Evolutionary conservation across 2,797 vertebrate genomes (phyloP).

Genomic region (Smutsia temminckii): DNA sequence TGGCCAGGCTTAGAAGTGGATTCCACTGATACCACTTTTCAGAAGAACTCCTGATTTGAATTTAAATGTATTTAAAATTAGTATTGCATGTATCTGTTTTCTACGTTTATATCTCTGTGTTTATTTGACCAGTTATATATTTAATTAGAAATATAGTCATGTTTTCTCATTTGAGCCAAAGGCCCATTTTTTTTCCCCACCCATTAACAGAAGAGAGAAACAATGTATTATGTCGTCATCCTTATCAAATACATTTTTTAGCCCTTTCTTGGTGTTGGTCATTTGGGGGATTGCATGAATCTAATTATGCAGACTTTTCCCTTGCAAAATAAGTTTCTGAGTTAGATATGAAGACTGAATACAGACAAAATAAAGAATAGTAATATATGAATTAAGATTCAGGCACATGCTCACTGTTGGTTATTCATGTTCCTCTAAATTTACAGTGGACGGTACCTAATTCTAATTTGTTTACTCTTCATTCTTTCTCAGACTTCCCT

Average conservation of each 20-base stretch:
- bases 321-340: not conserved
- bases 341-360: not conserved
- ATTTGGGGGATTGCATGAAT: not conserved
- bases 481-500: not conserved
- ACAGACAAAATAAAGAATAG: not conserved
- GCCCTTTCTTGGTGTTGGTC: not conserved
- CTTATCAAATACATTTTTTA: not conserved
- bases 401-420: not conserved
- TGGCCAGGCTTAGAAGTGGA: not conserved
- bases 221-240: not conserved
- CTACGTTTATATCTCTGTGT: not conserved
- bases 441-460: not conserved
- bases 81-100: not conserved
- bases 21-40: not conserved
- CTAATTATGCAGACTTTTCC: not conserved
- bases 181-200: not conserved
- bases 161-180: constrained; percentile 20
- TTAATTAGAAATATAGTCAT: not conserved
- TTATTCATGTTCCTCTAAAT: not conserved
- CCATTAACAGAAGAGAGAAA: not conserved
- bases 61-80: not conserved
- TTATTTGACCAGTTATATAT: not conserved
- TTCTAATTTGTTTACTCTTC: not conserved
- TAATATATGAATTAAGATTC: not conserved
- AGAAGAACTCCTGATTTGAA: not conserved